Evolutionary conservation across 2,888 invertebrate species (phyloP).

Genomic region (Automeris io): DNA sequence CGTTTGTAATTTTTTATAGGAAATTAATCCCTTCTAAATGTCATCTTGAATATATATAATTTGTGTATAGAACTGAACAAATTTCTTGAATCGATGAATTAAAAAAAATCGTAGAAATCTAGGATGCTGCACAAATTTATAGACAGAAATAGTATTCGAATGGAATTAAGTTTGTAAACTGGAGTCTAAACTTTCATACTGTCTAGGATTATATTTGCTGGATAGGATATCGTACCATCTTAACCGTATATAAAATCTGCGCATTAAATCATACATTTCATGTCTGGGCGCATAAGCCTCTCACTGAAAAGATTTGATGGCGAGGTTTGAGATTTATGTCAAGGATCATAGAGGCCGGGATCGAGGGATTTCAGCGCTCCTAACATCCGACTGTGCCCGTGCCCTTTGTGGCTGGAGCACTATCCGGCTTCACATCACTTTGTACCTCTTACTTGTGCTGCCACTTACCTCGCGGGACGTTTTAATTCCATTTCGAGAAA

Average conservation of each 20-base stretch:
- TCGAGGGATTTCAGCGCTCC: constrained; percentile 70
- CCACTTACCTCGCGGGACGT: constrained; percentile 70
- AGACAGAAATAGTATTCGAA: no score
- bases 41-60: no score
- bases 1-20: no score
- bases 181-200: no score
- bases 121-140: no score
- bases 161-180: no score
- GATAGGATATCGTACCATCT: neutral
- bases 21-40: no score
- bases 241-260: constrained; percentile 23
- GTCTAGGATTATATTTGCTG: neutral
- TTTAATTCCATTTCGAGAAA: constrained; percentile 70
- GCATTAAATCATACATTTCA: constrained; percentile 64
- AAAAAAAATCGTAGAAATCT: no score
- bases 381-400: constrained; percentile 71
- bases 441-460: constrained; percentile 62
- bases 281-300: constrained; percentile 66
- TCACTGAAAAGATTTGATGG: constrained; percentile 74
- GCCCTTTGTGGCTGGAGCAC: constrained; percentile 73
- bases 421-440: constrained; percentile 71
- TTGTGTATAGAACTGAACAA: no score
- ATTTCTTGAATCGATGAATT: no score
- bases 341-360: constrained; percentile 73
- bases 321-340: constrained; percentile 76